Conservation (phyloP, 2,797 vertebrate species). For the Phalloptychus januarius region DNA sequence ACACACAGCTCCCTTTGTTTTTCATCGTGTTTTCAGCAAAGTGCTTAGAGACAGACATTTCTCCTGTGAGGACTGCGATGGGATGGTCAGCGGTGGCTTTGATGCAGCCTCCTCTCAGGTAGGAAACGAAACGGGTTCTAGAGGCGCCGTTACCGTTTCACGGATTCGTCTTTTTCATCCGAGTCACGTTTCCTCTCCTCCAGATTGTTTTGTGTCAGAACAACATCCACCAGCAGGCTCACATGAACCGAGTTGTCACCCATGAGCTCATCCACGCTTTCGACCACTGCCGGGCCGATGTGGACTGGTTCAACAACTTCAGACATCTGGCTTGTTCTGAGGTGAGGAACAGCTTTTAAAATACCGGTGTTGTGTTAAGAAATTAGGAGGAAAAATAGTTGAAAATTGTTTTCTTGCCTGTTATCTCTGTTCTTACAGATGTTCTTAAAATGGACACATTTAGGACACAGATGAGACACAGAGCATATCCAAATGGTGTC, state of each 20-base stretch:
- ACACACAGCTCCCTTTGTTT: background rate
- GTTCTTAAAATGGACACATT: no score
- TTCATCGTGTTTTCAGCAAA: slow-evolving; percentile 77
- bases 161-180: background rate
- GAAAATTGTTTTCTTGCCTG: no score
- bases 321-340: slow-evolving; percentile 95
- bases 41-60: slow-evolving; percentile 91
- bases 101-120: slow-evolving; percentile 93
- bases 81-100: slow-evolving; percentile 92
- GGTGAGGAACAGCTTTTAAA: slow-evolving; percentile 76
- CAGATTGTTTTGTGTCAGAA: slow-evolving; percentile 99
- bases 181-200: slow-evolving; percentile 5
- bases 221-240: slow-evolving; percentile 90
- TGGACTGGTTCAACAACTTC: slow-evolving; percentile 93
- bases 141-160: background rate
- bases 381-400: background rate
- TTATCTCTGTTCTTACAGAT: no score
- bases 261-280: slow-evolving; percentile 97
- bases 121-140: slow-evolving; percentile 8
- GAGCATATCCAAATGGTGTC: no score
- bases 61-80: slow-evolving; percentile 94
- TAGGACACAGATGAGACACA: no score
- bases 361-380: no score
- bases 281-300: slow-evolving; percentile 94
- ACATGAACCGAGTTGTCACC: slow-evolving; percentile 93